Conservation (phyloP, 2,113 vertebrate genomes). For the Lepidothrix coronata region DNA sequence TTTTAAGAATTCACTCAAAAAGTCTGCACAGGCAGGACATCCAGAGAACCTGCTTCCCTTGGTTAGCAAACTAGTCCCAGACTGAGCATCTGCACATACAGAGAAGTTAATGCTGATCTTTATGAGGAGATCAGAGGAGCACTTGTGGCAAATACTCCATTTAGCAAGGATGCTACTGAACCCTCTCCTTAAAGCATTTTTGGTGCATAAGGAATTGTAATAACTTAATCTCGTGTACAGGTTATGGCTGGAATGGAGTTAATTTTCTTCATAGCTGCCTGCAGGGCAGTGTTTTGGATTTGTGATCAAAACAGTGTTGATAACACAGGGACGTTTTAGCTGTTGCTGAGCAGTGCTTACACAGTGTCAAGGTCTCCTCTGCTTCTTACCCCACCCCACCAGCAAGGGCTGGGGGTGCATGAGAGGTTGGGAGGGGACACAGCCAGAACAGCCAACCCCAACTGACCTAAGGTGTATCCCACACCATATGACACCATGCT, state of each 20-base stretch:
- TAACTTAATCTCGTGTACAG: not conserved
- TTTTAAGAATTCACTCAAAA: not conserved
- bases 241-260: not conserved
- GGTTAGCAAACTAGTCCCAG: not conserved
- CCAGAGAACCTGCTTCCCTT: not conserved
- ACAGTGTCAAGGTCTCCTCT: not conserved
- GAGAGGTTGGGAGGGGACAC: not conserved
- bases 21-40: not conserved
- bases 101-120: not conserved
- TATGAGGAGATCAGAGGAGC: not conserved
- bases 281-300: not conserved
- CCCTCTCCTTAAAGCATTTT: not conserved
- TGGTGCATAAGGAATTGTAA: not conserved
- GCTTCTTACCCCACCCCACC: not conserved
- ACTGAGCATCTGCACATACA: not conserved
- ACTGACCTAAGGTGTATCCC: not conserved
- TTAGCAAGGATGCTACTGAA: not conserved
- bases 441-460: not conserved
- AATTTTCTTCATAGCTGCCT: not conserved
- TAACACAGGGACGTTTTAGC: not conserved
- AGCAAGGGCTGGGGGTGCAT: accelerated
- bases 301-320: not conserved
- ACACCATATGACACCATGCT: accelerated
- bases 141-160: not conserved
- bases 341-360: not conserved